Evolutionary conservation across 2,888 invertebrate genomes (phyloP).

Genomic region (Chorisops tibialis): DNA sequence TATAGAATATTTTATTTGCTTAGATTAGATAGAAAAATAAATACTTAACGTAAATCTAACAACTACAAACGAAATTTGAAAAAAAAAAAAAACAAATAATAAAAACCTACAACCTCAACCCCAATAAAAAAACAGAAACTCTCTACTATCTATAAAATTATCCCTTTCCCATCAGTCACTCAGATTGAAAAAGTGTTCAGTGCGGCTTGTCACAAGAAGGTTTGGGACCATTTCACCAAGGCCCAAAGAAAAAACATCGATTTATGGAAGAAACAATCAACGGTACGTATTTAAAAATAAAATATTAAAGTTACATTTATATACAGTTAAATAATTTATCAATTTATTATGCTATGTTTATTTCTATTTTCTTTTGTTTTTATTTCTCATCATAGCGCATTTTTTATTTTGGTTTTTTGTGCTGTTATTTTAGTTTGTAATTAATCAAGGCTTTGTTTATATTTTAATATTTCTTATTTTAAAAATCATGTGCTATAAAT

Average conservation of each 20-base stretch:
- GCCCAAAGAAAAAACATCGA: slow-evolving; percentile 98
- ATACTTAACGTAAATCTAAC: neutral
- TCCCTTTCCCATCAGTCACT: slow-evolving; percentile 72
- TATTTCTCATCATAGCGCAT: too few species aligned
- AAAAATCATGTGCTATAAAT: too few species aligned
- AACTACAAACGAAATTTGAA: slow-evolving; percentile 30
- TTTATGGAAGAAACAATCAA: slow-evolving; percentile 94
- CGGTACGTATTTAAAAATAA: slow-evolving; percentile 65
- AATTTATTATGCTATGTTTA: too few species aligned
- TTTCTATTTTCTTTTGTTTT: too few species aligned
- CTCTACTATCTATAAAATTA: slow-evolving; percentile 46
- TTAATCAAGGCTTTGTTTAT: too few species aligned
- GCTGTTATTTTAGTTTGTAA: too few species aligned
- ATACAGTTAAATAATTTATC: too few species aligned
- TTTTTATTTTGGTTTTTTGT: too few species aligned
- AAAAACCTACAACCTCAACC: neutral
- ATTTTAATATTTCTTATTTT: too few species aligned
- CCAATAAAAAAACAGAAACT: slow-evolving; percentile 8
- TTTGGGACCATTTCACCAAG: slow-evolving; percentile 99
- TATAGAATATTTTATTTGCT: too few species aligned
- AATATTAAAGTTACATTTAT: too few species aligned
- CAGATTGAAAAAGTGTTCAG: slow-evolving; percentile 98
- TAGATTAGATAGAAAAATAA: too few species aligned
- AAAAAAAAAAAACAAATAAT: slow-evolving; percentile 31
- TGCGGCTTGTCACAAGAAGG: slow-evolving; percentile 95